Evolutionary conservation across 2,888 invertebrate species (phyloP).

Genomic region (Piscicola geometra): DNA sequence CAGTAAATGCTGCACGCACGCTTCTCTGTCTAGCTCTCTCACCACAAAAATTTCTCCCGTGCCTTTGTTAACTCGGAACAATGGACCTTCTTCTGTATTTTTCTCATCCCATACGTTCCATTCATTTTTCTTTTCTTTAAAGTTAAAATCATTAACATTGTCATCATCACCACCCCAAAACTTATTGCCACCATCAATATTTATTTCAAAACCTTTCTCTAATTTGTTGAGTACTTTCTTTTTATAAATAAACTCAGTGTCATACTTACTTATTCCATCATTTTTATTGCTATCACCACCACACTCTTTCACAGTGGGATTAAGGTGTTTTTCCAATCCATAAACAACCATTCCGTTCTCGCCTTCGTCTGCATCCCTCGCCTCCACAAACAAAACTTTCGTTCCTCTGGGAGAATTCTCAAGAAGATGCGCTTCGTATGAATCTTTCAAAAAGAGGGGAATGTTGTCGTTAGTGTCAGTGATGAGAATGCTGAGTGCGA

Average conservation of each 20-base stretch:
- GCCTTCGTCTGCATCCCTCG: conserved; percentile 39
- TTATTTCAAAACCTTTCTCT: too few species aligned
- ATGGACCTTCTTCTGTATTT: neutral
- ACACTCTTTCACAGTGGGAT: neutral
- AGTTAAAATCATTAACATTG: neutral
- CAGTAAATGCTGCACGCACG: neutral
- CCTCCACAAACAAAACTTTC: conserved; percentile 35
- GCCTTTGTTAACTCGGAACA: neutral
- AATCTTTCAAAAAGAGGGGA: conserved; percentile 37
- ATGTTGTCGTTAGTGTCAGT: conserved; percentile 41
- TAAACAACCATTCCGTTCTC: conserved; percentile 39
- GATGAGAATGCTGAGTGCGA: conserved; percentile 37
- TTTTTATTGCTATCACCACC: too few species aligned
- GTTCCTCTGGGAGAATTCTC: conserved; percentile 36
- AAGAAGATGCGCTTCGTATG: conserved; percentile 37
- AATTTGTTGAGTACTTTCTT: too few species aligned
- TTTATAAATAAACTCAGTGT: too few species aligned
- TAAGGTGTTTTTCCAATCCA: conserved; percentile 17
- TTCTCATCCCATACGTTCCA: neutral
- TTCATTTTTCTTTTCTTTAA: too few species aligned
- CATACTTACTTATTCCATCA: too few species aligned
- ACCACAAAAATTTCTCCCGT: neutral
- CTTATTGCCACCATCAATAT: neutral
- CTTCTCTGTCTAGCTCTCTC: neutral
- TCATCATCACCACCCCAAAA: neutral